These are phyloP conservation scores for Andinoacara biseriatus DNA, from an alignment of 2,113 vertebrate genomes.

Conservation along the genomic window DNA sequence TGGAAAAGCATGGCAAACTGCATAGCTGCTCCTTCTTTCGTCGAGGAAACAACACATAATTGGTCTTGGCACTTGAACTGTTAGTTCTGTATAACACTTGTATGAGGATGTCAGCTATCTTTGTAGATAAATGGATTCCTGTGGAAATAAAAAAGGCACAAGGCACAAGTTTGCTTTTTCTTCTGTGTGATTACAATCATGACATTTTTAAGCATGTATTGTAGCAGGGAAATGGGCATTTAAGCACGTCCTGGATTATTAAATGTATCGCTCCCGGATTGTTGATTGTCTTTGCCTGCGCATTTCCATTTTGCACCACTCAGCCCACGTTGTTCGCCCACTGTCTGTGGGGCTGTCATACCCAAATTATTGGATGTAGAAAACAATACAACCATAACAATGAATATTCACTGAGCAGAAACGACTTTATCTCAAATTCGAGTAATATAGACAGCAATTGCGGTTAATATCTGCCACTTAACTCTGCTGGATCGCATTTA, in stretches of 20 bases:
- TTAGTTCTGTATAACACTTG: constrained; percentile 53
- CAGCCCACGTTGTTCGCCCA: neutral
- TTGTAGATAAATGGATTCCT: constrained; percentile 57
- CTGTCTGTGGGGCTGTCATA: neutral
- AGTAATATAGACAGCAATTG: neutral
- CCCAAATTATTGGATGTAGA: neutral
- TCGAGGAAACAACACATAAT: constrained; percentile 67
- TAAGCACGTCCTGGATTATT: neutral
- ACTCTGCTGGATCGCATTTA: neutral
- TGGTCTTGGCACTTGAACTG: constrained; percentile 58
- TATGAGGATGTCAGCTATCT: constrained; percentile 50
- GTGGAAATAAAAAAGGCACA: constrained; percentile 51
- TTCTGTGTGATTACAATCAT: constrained; percentile 38
- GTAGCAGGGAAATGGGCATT: neutral
- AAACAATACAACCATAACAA: neutral
- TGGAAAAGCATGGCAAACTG: constrained; percentile 38
- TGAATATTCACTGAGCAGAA: neutral
- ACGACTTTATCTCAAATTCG: neutral
- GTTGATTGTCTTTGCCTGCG: neutral
- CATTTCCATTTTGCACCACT: neutral
- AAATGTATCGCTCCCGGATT: neutral
- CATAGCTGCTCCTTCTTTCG: constrained; percentile 43
- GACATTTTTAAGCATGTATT: constrained; percentile 27
- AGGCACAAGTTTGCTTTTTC: neutral
- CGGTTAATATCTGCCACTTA: neutral